Evolutionary conservation across 2,797 vertebrate species (phyloP).

Genomic region (Hydrolagus colliei): DNA sequence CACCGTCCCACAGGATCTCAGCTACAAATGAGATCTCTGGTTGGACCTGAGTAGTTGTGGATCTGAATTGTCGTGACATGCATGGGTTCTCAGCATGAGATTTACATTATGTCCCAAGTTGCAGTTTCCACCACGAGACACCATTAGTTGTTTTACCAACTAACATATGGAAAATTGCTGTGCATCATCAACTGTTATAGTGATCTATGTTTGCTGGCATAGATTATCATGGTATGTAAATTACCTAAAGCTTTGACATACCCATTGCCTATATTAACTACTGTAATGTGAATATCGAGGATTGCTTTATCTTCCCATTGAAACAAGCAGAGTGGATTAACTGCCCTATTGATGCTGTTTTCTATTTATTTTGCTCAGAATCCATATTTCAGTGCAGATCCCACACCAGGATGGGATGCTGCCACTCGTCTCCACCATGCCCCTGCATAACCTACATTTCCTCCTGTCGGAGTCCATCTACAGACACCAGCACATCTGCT

Average conservation of each 20-base stretch:
- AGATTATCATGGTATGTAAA: not conserved
- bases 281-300: not conserved
- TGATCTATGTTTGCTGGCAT: too few species aligned
- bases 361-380: constrained; percentile 52
- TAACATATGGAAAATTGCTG: too few species aligned
- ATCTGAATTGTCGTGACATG: too few species aligned
- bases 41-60: too few species aligned
- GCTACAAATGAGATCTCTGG: too few species aligned
- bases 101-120: too few species aligned
- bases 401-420: constrained; percentile 98
- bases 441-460: constrained; percentile 91
- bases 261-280: not conserved
- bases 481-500: constrained; percentile 91
- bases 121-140: too few species aligned
- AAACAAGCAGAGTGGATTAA: not conserved
- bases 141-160: too few species aligned
- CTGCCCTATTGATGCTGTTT: not conserved
- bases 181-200: too few species aligned
- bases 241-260: not conserved
- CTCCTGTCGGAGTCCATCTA: constrained; percentile 95
- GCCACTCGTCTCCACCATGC: constrained; percentile 90
- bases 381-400: constrained; percentile 96
- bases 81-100: too few species aligned
- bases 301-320: not conserved
- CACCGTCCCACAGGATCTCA: too few species aligned